Base-by-base conservation (phyloP, 2,797 vertebrate genomes). In the Petrocephalus sullivani region DNA sequence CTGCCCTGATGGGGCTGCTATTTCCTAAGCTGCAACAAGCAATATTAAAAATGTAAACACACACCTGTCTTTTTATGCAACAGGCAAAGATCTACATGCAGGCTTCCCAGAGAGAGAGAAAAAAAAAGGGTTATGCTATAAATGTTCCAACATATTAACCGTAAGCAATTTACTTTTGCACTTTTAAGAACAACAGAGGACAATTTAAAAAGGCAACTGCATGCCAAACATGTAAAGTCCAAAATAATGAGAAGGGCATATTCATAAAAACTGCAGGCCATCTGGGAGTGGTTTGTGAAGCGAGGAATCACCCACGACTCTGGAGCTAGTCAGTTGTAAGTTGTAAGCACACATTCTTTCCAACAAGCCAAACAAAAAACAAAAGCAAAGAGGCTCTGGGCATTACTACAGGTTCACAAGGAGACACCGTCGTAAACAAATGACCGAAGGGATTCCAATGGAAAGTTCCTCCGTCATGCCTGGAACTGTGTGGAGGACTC, bases 301-400 rank as follows among this genome's bases (percentile, higher is more conserved):
- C 88, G 94, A 95, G 90, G 96, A 96, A 89, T 97, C 97, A 93
- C 98, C 97, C 90, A 97, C 95, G 92, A 97, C 96, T 91, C 95
- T 97, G 93, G 97, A 97, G 90, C 94, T 94, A 91, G 94, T 94
- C 28, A 94, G 96, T 92, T 96, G 96, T 78, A 78, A 75, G 95
- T 96, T 93, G 94, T 97, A 95, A 98, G 97, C 95, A 97, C 94
- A 90, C 96, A 96, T 94, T 97, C 96, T 95, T 98, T 97, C 95
- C 97, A 96, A 94, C 91, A 93, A 92, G 89, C 91, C 93, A 95
- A 93, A 94, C 93, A 95, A 94, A 94, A 95, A 94, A 83, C 92
- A 94, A 94, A 95, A 94, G 92, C 94, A 94, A 94, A 94, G 90
- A 93, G 94, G 91, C 92, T 90, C 90, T 92, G 87, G 53, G 92